Evolutionary conservation across 2,113 vertebrate genomes (phyloP).

Genomic region (Otolemur garnettii): DNA sequence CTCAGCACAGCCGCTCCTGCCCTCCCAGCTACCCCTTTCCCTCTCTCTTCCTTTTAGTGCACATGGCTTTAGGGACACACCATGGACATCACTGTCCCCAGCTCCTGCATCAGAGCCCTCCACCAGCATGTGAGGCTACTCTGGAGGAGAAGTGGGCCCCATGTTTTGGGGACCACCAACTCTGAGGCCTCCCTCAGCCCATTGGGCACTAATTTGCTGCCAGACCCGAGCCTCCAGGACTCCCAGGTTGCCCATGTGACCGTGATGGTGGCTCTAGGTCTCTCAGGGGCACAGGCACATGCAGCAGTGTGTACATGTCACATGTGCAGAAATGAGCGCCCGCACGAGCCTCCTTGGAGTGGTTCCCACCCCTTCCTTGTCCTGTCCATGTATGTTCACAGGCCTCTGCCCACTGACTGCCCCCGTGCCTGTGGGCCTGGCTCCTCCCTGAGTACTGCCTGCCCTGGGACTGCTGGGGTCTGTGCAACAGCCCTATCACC

Average conservation of each 20-base stretch:
- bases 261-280: too few relatives aligned
- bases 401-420: not conserved
- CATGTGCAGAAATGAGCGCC: not conserved
- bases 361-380: not conserved
- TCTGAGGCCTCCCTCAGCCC: not conserved
- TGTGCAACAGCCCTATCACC: not conserved
- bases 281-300: too few relatives aligned
- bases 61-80: not conserved
- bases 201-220: not conserved
- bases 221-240: not conserved
- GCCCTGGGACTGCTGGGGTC: accelerated
- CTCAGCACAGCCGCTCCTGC: not conserved
- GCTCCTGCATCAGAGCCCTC: not conserved
- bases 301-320: too few relatives aligned
- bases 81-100: not conserved
- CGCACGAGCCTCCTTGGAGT: accelerated
- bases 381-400: not conserved
- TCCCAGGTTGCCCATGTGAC: accelerated
- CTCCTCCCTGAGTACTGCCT: not conserved
- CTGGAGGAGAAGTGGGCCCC: not conserved
- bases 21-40: not conserved
- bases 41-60: not conserved
- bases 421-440: not conserved
- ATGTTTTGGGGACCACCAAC: not conserved
- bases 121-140: not conserved